Evolutionary conservation across 1,140 invertebrate genomes (phyloP).

Genomic region (Zaprionus inermis): DNA sequence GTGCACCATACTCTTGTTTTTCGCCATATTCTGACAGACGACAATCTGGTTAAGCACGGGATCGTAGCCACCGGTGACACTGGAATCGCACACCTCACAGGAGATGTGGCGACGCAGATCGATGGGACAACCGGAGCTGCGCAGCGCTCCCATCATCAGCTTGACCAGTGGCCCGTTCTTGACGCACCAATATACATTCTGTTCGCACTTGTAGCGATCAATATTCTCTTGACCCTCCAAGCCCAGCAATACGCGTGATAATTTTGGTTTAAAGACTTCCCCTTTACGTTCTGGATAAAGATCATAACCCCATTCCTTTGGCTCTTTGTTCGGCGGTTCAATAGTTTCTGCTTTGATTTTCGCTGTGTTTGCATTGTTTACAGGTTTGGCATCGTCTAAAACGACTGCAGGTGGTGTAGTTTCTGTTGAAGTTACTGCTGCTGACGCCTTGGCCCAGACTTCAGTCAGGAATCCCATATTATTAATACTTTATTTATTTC

Average conservation of each 20-base stretch:
- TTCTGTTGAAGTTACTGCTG: conserved; percentile 4
- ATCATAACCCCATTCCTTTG: conserved; percentile 89
- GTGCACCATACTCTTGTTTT: conserved; percentile 88
- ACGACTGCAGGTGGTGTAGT: conserved; percentile 8
- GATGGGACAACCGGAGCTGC: conserved; percentile 92
- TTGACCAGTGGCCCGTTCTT: conserved; percentile 93
- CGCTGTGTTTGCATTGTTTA: conserved; percentile 24
- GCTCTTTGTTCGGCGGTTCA: conserved; percentile 11
- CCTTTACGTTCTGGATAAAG: conserved; percentile 93
- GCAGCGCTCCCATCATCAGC: conserved; percentile 93
- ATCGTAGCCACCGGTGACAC: conserved; percentile 96
- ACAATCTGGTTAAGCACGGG: conserved; percentile 90
- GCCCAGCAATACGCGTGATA: conserved; percentile 86
- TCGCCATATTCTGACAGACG: conserved; percentile 94
- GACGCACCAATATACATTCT: conserved; percentile 89
- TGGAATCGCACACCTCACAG: conserved; percentile 94
- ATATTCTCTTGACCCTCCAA: conserved; percentile 87
- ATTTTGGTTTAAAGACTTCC: conserved; percentile 85
- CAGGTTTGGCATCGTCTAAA: conserved; percentile 12
- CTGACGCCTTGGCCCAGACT: conserved; percentile 62
- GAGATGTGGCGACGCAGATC: conserved; percentile 94
- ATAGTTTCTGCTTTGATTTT: background rate
- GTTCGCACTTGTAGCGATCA: conserved; percentile 92
- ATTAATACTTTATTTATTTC: conserved; percentile 28
- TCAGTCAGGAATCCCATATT: conserved; percentile 65